Base-by-base conservation (phyloP, 1,140 invertebrate genomes). In the Teleopsis dalmanni region DNA sequence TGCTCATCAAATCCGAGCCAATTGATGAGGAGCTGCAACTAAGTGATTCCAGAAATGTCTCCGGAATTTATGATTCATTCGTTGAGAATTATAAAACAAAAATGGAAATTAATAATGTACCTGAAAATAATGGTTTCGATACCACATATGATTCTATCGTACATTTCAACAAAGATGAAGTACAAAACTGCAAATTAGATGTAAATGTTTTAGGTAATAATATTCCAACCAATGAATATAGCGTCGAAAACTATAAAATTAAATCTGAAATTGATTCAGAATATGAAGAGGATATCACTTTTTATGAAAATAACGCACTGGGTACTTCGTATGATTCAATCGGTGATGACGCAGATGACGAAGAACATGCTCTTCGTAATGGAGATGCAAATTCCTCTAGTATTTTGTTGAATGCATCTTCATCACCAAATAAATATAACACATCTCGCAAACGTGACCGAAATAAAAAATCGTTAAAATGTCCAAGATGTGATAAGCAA, bases 401-500 rank as follows among this genome's bases (percentile, higher is more conserved):
- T 37, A 34, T 10, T 9, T 38, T 26, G 6, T 23, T 34, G 4
- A 36, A 46, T 9, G 27, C 21, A 5, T 26, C 23, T 13, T 18
- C 34, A 26, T 3, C 8, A 26, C 36, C 34, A 14, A 11, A n/a
- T n/a, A n/a, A n/a, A n/a, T 16, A 13, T 42, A 26, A 16, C 4
- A 13, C 16, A 6, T 9, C 23, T 8, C 34, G 18, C 5, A 44
- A 31, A 40, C 25, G 42, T 8, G 38, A 52, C 18, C 23, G 31
- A 9, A 47, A 22, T 4, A 14, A 26, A 14, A 47, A 36, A 18
- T 26, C 2, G 31, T 25, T 66, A 16, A 54, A 60, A 4, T 66
- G 63, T 29, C 36, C 62, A 21, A 57, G 54, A 27, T 66, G 63
- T 23, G 64, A 64, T 31, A 66, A 66, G 31, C 57, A 66, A 40